These are phyloP conservation scores for Gryllus bimaculatus DNA, from an alignment of 1,140 invertebrate species.

Conservation along the genomic window DNA sequence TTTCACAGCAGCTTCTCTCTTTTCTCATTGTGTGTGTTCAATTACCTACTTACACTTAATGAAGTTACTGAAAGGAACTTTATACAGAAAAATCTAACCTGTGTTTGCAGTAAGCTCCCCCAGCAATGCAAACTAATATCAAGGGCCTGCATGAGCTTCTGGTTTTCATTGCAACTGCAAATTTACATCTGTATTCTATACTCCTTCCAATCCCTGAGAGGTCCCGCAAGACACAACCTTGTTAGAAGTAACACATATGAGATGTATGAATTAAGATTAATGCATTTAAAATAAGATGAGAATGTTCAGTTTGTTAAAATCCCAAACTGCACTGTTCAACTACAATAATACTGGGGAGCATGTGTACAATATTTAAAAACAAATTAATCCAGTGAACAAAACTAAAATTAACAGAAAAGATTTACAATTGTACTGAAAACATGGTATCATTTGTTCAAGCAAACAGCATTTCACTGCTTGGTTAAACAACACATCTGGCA, in stretches of 20 bases:
- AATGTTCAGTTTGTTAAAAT: background rate
- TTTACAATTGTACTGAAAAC: background rate
- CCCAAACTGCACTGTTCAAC: background rate
- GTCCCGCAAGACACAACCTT: background rate
- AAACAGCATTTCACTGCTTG: background rate
- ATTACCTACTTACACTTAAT: too few species aligned
- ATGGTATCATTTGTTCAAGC: background rate
- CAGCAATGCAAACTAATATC: too few species aligned
- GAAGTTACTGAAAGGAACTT: too few species aligned
- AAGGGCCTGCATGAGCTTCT: too few species aligned
- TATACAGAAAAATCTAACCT: too few species aligned
- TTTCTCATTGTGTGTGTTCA: too few species aligned
- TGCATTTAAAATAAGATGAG: background rate
- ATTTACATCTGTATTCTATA: too few species aligned
- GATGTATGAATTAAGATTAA: too few species aligned
- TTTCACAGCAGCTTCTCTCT: too few species aligned
- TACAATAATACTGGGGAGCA: background rate
- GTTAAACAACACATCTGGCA: background rate
- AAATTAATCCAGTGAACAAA: background rate
- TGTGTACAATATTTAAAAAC: background rate
- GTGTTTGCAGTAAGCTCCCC: too few species aligned
- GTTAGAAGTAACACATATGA: background rate
- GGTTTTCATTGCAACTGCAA: too few species aligned
- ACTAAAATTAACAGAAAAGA: background rate
- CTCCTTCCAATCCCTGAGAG: background rate